phyloP scores from a whole-genome alignment of 2,888 invertebrate species.

The Heliconius ismenius region DNA sequence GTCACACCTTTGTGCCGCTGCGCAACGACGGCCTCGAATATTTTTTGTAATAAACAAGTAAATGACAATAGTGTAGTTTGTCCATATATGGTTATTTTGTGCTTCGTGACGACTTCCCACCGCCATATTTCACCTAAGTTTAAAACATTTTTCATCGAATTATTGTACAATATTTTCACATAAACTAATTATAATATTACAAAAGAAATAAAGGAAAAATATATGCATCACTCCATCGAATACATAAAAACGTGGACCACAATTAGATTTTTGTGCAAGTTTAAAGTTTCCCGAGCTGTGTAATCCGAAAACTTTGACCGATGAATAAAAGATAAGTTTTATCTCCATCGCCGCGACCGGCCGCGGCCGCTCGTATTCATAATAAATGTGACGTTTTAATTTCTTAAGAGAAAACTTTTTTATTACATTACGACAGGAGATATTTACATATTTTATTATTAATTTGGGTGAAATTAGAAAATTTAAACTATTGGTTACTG shows the following conservation, averaged over 20 bases:
- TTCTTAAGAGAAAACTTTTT: conserved; percentile 28
- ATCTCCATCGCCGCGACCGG: conserved; percentile 34
- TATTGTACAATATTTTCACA: neutral
- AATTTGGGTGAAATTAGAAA: too few relatives aligned
- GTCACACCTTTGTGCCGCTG: too few relatives aligned
- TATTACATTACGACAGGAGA: neutral
- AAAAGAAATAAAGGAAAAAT: neutral
- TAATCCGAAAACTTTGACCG: conserved; percentile 37
- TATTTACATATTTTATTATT: too few relatives aligned
- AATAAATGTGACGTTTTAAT: conserved; percentile 36
- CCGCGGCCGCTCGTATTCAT: conserved; percentile 27
- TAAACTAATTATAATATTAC: neutral
- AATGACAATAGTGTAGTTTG: neutral
- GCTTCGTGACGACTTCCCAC: neutral
- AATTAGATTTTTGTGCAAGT: conserved; percentile 22
- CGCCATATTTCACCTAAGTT: neutral
- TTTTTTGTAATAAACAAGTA: too few relatives aligned
- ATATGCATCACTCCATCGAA: neutral
- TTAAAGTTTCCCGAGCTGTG: conserved; percentile 28
- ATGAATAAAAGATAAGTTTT: conserved; percentile 40
- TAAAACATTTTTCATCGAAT: neutral
- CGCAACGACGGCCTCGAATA: too few relatives aligned
- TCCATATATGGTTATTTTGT: too few relatives aligned
- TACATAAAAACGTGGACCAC: neutral
- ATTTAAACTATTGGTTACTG: too few relatives aligned